Conservation (phyloP, 2,888 invertebrate genomes). For the Calameuta idolon region DNA sequence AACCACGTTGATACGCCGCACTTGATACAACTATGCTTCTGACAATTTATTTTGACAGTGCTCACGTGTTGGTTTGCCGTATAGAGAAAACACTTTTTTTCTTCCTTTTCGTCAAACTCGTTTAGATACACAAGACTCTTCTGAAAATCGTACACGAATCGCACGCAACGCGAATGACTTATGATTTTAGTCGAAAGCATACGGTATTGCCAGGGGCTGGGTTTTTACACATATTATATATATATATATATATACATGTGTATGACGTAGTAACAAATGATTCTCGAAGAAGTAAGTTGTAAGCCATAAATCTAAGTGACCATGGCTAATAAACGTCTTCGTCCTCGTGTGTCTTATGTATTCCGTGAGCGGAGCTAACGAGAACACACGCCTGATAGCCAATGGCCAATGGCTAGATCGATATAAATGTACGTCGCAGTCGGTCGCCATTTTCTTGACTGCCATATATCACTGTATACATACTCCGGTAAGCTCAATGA, state of each 20-base stretch:
- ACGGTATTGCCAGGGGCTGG: background rate
- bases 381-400: conserved; percentile 24
- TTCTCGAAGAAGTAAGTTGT: conserved; percentile 42
- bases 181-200: background rate
- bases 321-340: conserved; percentile 40
- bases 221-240: background rate
- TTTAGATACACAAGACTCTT: background rate
- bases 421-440: background rate
- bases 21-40: conserved; percentile 42
- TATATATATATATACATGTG: no score
- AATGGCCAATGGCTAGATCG: background rate
- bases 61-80: conserved; percentile 19
- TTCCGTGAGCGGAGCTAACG: conserved; percentile 38
- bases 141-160: background rate
- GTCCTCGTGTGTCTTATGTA: conserved; percentile 34
- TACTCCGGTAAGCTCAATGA: conserved; percentile 2
- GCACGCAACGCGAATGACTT: background rate
- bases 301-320: conserved; percentile 43
- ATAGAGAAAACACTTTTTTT: background rate
- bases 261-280: conserved; percentile 25
- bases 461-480: background rate
- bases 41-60: conserved; percentile 50
- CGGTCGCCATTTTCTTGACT: background rate
- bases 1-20: conserved; percentile 23
- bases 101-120: background rate